These are phyloP conservation scores for Omphaloscelis lunosa DNA, from an alignment of 2,888 invertebrate genomes.

Conservation along the genomic window DNA sequence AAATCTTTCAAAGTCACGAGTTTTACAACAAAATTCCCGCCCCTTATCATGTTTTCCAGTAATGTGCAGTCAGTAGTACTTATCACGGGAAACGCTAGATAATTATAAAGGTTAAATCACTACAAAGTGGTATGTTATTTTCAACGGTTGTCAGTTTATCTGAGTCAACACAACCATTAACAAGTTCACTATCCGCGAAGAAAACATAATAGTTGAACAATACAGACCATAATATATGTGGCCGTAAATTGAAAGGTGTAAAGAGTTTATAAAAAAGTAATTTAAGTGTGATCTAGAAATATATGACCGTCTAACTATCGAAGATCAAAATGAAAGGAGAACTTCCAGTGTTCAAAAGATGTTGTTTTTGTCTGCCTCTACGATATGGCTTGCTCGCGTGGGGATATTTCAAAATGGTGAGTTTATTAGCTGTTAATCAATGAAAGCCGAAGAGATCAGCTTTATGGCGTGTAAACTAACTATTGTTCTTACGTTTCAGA, in stretches of 20 bases:
- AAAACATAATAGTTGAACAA: conserved; percentile 5
- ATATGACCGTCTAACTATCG: background rate
- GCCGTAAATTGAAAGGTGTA: background rate
- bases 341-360: conserved; percentile 73
- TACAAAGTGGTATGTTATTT: conserved; percentile 15
- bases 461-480: background rate
- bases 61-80: background rate
- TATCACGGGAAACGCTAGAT: background rate
- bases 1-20: background rate
- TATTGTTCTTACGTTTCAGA: conserved; percentile 12
- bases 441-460: background rate
- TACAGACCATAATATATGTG: background rate
- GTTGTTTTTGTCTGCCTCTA: conserved; percentile 76
- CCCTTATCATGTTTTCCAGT: conserved; percentile 13
- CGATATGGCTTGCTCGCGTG: conserved; percentile 76
- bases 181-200: conserved; percentile 19
- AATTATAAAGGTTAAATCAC: background rate
- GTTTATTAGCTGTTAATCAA: conserved; percentile 18
- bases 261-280: background rate
- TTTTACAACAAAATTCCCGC: conserved; percentile 10
- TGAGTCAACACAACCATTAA: conserved; percentile 3
- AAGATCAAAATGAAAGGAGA: conserved; percentile 27
- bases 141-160: conserved; percentile 26
- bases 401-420: conserved; percentile 72
- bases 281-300: background rate